phyloP scores from a whole-genome alignment of 2,797 vertebrate genomes.

The Acrossocheilus fasciatus region DNA sequence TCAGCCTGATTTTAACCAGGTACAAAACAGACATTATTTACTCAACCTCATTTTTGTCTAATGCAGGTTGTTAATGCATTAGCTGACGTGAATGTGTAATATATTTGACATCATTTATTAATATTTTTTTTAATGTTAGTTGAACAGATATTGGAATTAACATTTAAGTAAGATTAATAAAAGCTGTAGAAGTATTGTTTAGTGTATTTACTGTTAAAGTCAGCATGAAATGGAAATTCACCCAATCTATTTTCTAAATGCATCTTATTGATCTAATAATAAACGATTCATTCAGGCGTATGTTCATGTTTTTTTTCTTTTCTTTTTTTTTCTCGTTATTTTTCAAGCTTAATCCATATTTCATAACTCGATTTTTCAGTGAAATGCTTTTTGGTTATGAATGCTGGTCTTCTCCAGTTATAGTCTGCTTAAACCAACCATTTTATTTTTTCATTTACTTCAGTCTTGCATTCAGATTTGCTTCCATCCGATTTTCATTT shows the following conservation, averaged over 20 bases:
- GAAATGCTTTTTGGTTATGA: not conserved
- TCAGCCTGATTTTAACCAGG: not conserved
- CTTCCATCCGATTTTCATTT: not conserved
- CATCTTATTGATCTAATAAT: not conserved
- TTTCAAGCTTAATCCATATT: not conserved
- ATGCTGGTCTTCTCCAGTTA: not conserved
- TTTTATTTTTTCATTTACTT: not conserved
- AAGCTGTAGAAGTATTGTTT: not conserved
- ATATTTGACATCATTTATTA: not conserved
- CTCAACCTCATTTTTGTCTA: not conserved
- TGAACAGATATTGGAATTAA: not conserved
- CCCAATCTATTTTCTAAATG: not conserved
- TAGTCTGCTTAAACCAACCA: not conserved
- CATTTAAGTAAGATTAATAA: conserved; percentile 15
- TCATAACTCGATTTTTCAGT: not conserved
- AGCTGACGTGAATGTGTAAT: not conserved
- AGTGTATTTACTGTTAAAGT: conserved; percentile 4
- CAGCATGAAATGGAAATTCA: conserved; percentile 9
- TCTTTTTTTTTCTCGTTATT: no score
- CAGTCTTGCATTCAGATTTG: not conserved
- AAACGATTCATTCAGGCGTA: not conserved
- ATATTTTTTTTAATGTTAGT: not conserved
- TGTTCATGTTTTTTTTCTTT: not conserved
- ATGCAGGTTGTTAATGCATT: not conserved
- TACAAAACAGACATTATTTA: not conserved